phyloP scores from a whole-genome alignment of 2,888 invertebrate genomes.

The Subacronicta megacephala region DNA sequence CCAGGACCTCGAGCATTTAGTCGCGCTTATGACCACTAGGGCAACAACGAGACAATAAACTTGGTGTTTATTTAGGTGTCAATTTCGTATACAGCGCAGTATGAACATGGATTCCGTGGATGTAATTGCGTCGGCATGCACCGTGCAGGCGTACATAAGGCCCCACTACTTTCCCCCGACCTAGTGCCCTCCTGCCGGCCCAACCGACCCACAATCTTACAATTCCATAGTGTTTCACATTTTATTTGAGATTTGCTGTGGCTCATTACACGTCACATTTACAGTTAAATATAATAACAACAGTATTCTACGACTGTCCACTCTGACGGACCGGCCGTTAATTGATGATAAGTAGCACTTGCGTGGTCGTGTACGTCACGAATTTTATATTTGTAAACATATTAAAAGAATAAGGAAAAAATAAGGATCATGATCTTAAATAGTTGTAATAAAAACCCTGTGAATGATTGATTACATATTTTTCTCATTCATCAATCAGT shows the following conservation, averaged over 20 bases:
- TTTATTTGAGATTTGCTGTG: constrained; percentile 81
- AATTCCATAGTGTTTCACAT: constrained; percentile 84
- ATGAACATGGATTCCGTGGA: constrained; percentile 55
- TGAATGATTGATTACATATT: constrained; percentile 38
- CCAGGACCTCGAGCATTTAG: too few relatives aligned
- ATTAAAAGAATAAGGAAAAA: constrained; percentile 14
- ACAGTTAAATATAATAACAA: constrained; percentile 77
- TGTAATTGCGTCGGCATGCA: constrained; percentile 80
- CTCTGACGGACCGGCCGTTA: constrained; percentile 56
- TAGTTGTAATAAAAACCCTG: constrained; percentile 8
- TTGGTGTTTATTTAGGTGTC: constrained; percentile 32
- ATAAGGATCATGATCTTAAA: constrained; percentile 7
- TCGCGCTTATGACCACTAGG: too few relatives aligned
- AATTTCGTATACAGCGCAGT: constrained; percentile 35
- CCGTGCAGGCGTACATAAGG: constrained; percentile 72
- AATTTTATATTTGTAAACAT: constrained; percentile 11
- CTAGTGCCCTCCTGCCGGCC: constrained; percentile 84
- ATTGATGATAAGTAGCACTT: constrained; percentile 54
- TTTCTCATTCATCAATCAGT: constrained; percentile 36
- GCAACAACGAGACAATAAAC: too few relatives aligned
- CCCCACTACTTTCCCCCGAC: constrained; percentile 88
- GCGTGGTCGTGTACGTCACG: constrained; percentile 41
- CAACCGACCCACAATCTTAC: constrained; percentile 82
- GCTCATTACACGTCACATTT: constrained; percentile 76
- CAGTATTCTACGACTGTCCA: constrained; percentile 63